Evolutionary conservation across 2,113 vertebrate species (phyloP), one percentile per base, ranked within the genome.

Genomic region (Gobio gobio): DNA sequence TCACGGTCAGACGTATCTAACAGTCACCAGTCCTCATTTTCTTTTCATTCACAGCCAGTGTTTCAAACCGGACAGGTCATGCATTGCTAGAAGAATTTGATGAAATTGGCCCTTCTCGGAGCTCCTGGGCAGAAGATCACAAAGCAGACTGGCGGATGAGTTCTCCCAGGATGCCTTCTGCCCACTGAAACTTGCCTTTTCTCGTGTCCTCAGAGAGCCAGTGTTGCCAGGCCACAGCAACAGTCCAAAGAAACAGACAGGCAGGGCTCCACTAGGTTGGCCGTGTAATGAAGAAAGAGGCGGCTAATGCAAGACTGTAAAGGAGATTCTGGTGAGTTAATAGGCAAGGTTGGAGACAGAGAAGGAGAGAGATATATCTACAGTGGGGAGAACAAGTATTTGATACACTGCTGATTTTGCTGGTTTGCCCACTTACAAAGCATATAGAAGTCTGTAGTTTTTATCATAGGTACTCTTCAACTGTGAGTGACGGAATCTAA

Each of bases 111-210:
- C 89, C 90, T 89, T 89, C 89, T 77, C 90, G 43, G 86, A 91
- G 88, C 87, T 91, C 90, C 91, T 91, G 92, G 93, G 93, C 94
- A 94, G 90, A 88, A 92, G 93, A 94, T 94, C 93, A 94, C 91
- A 93, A 91, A 90, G 91, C 91, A 86, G 92, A 89, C 90, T 92
- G 87, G 89, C 91, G 90, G 90, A 89, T 90, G 90, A 90, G 90
- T 90, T 89, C 82, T 90, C 92, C 90, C 89, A 80, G 88, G 93
- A 92, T 93, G 87, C 87, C 84, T 87, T 56, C 86, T 66, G 89
- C 88, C 82, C 54, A 83, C 80, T 91, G 89, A 88, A 91, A 88
- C 81, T 85, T 36, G 82, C 84, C 87, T 43, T 74, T 66, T 82
- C 85, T 86, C 43, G n/a, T 78, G 18, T 78, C 76, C 29, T 13